Base-by-base conservation (phyloP, 1,140 invertebrate species). In the Zaprionus taronus region DNA sequence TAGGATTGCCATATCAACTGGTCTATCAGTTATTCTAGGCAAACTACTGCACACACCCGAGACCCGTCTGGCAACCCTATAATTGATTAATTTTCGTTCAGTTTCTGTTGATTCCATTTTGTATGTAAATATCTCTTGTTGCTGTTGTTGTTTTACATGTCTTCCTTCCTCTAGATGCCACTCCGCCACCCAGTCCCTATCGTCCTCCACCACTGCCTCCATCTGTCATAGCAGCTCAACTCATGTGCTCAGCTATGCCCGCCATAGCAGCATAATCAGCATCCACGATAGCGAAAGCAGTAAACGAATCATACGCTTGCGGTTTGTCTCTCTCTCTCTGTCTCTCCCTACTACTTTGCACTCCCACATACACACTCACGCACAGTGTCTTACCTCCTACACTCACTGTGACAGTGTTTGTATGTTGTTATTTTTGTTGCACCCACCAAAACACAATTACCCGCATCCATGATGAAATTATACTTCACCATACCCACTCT, bases 391-490 rank as follows among this genome's bases (percentile, higher is more conserved):
- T 67, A 36, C 22, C 7, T 24, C 7, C 36, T 15, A 49, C 20
- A 7, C 47, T 49, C 20, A 49, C 47, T n/a, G 14, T 41, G 17
- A 31, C 11, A 75, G 15, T 66, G 28, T 78, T 7, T 47, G 65
- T 76, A 36, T 66, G 44, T 81, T 17, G 20, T 61, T 69, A 68
- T 87, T 31, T 31, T 31, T 76, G 70, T 38, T 73, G 79, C 84
- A 87, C 84, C 78, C 55, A 47, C 31, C 68, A 83, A 89, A 89
- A 87, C 72, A 83, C 77, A 89, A 87, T 87, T 87, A 89, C 73
- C 81, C 80, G 71, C 80, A 87, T 80, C 49, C 61, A 26, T 49
- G 44, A 17, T 49, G 44, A 49, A 49, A 22, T 49, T 49, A 20
- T 17, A 49, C 17, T 47, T 47, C 17, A 63, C 36, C 26, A 61